These are phyloP conservation scores for Megatriorchis doriae DNA, from an alignment of 2,113 vertebrate genomes.

Conservation along the genomic window DNA sequence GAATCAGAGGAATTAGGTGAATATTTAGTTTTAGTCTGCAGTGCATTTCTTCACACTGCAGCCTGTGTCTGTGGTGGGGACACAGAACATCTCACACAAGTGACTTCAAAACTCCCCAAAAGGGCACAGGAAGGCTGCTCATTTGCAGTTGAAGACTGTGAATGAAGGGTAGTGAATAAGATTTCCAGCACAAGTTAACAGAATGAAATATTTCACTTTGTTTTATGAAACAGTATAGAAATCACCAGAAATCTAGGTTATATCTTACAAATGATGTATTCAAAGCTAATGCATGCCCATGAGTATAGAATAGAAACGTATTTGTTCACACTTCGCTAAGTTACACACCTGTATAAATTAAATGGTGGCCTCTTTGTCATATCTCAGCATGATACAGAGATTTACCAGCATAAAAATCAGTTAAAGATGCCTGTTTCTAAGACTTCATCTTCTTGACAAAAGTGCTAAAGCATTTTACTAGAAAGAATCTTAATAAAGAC, in stretches of 20 bases:
- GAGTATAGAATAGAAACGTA: not conserved
- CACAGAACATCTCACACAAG: not conserved
- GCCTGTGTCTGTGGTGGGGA: not conserved
- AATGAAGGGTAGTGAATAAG: not conserved
- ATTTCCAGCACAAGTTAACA: not conserved
- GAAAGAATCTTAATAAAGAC: conserved; percentile 12
- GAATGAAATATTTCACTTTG: not conserved
- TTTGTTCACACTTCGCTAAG: not conserved
- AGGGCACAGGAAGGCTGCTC: not conserved
- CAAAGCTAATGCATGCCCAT: not conserved
- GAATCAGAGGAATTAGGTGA: not conserved
- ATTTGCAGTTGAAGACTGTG: not conserved
- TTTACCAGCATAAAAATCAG: not conserved
- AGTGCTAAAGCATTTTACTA: not conserved
- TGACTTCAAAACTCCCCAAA: not conserved
- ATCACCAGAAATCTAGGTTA: not conserved
- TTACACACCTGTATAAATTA: not conserved
- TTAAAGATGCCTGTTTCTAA: not conserved
- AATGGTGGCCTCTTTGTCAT: not conserved
- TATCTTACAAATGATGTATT: not conserved
- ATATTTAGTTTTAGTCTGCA: not conserved
- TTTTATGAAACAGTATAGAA: not conserved
- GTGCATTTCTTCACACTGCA: not conserved
- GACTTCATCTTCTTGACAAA: not conserved
- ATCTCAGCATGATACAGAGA: not conserved